Evolutionary conservation across 1,140 invertebrate species (phyloP).

Genomic region (Xylocopa sonorina): DNA sequence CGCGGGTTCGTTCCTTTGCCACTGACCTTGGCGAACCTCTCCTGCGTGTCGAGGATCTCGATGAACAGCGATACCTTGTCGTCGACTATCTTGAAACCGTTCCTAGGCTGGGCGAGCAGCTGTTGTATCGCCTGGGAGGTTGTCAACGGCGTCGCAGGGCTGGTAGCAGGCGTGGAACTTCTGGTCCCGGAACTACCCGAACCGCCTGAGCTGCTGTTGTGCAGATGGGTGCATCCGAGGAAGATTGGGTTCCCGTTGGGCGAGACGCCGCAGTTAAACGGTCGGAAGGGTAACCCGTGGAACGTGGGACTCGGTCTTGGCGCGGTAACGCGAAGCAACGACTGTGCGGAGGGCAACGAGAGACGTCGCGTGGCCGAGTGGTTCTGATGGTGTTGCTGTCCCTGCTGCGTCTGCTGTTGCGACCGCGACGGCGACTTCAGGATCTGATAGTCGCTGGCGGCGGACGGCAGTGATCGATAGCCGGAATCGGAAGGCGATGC

Average conservation of each 20-base stretch:
- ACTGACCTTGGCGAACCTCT: conserved; percentile 89
- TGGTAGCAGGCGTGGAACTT: conserved; percentile 79
- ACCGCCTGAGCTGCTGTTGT: conserved; percentile 64
- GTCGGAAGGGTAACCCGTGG: conserved; percentile 83
- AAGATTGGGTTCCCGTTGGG: conserved; percentile 81
- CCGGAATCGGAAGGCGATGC: conserved; percentile 83
- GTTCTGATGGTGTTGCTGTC: conserved; percentile 47
- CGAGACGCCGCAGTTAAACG: conserved; percentile 80
- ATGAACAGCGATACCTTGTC: conserved; percentile 90
- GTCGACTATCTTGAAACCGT: conserved; percentile 88
- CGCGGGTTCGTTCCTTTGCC: neutral
- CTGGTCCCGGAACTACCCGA: conserved; percentile 68
- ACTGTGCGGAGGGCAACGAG: conserved; percentile 79
- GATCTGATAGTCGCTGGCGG: conserved; percentile 85
- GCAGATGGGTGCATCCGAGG: conserved; percentile 81
- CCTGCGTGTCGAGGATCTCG: conserved; percentile 90
- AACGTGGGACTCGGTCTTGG: conserved; percentile 85
- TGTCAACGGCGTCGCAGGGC: conserved; percentile 82
- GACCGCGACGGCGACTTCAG: conserved; percentile 79
- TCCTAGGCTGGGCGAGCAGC: conserved; percentile 85
- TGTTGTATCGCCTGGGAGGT: conserved; percentile 86
- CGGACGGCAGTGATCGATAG: conserved; percentile 82
- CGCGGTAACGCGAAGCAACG: conserved; percentile 74
- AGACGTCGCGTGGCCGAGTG: conserved; percentile 73
- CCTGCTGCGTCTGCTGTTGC: conserved; percentile 66